Percentiles rank a stretch among this genome's conserved stretches.
phyloP scores from a whole-genome alignment of 2,888 invertebrate genomes.

The Torymus tubicola region DNA sequence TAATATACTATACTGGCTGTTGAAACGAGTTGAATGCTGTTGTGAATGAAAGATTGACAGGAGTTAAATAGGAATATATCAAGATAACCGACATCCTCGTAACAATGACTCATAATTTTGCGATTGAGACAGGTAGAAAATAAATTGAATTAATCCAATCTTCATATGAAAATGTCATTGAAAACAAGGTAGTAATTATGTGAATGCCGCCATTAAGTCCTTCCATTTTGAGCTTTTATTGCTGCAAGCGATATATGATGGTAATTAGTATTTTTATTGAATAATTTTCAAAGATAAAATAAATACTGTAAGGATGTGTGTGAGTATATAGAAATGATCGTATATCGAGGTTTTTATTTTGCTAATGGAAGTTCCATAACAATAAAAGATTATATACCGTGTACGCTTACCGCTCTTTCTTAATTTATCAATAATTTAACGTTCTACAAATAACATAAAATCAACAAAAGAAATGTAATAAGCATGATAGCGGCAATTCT shows the following conservation, averaged over 20 bases:
- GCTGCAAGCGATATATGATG: too few species aligned
- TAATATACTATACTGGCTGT: neutral
- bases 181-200: neutral
- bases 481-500: neutral
- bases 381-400: too few species aligned
- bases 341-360: too few species aligned
- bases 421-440: slow-evolving; percentile 28
- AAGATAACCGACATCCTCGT: too few species aligned
- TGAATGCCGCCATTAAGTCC: neutral
- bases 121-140: neutral
- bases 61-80: too few species aligned
- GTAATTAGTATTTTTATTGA: neutral
- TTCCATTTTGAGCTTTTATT: too few species aligned
- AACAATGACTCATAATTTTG: slow-evolving; percentile 18
- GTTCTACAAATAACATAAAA: slow-evolving; percentile 15
- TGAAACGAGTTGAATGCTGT: too few species aligned
- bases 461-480: slow-evolving; percentile 18
- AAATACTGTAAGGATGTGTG: too few species aligned
- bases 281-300: neutral
- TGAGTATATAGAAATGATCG: too few species aligned
- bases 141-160: slow-evolving; percentile 7
- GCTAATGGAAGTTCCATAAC: too few species aligned
- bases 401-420: neutral
- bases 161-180: slow-evolving; percentile 7
- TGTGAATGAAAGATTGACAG: too few species aligned